phyloP scores from a whole-genome alignment of 2,113 vertebrate species.

The Amia ocellicauda region DNA sequence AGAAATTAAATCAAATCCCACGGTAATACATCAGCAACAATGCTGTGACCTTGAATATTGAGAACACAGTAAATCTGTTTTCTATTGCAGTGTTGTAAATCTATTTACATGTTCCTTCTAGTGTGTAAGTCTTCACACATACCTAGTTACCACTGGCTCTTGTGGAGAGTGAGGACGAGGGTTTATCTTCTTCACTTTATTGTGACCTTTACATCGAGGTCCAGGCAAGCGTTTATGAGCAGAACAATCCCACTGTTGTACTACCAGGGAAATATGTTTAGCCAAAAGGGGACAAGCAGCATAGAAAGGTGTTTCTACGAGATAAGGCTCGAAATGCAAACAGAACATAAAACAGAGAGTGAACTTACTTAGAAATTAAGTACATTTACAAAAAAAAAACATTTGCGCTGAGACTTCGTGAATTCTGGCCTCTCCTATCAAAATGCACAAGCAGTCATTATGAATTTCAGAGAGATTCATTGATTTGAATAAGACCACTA shows the following conservation, averaged over 20 bases:
- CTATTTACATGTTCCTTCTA: slow-evolving; percentile 23
- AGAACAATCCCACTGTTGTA: slow-evolving; percentile 54
- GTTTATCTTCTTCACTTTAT: slow-evolving; percentile 52
- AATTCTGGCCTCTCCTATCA: background rate
- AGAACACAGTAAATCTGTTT: slow-evolving; percentile 7
- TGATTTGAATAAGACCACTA: background rate
- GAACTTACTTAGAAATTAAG: slow-evolving; percentile 27
- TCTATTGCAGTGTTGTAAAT: background rate
- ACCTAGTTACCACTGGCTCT: slow-evolving; percentile 31
- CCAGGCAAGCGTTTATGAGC: slow-evolving; percentile 32
- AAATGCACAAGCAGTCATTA: too few relatives aligned
- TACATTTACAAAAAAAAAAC: too few relatives aligned
- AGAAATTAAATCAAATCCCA: background rate
- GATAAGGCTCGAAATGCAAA: slow-evolving; percentile 55
- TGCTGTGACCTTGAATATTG: slow-evolving; percentile 13
- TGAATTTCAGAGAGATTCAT: background rate
- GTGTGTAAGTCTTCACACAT: slow-evolving; percentile 32
- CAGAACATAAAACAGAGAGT: slow-evolving; percentile 15
- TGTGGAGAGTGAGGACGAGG: slow-evolving; percentile 33
- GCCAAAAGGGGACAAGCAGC: slow-evolving; percentile 49
- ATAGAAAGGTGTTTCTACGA: slow-evolving; percentile 62
- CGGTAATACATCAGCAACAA: background rate
- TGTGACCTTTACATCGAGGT: slow-evolving; percentile 61
- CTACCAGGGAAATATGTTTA: slow-evolving; percentile 45
- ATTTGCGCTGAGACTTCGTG: too few relatives aligned